Evolutionary conservation across 1,140 invertebrate species (phyloP).

Genomic region (Diorhabda carinulata): DNA sequence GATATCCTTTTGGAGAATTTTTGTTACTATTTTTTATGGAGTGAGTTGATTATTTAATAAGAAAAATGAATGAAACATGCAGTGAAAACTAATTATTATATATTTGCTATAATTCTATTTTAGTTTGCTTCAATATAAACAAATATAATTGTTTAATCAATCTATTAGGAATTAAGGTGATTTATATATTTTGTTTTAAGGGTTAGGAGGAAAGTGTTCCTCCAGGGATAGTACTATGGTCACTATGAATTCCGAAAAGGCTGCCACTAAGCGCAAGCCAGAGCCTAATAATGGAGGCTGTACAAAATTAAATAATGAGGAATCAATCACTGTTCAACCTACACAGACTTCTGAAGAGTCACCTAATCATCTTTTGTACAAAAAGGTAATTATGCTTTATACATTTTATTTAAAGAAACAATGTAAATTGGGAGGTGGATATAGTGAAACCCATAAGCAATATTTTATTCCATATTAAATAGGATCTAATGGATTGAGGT

Average conservation of each 20-base stretch:
- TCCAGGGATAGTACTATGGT: slow-evolving; percentile 48
- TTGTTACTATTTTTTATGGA: background rate
- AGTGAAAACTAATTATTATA: background rate
- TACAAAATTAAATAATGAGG: slow-evolving; percentile 39
- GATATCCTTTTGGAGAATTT: background rate
- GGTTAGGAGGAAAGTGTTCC: slow-evolving; percentile 36
- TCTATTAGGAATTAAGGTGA: background rate
- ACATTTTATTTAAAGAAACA: no score
- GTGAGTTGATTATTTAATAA: background rate
- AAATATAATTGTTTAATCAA: background rate
- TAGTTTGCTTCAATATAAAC: background rate
- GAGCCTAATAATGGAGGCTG: slow-evolving; percentile 44
- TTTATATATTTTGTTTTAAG: slow-evolving; percentile 8
- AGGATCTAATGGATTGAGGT: no score
- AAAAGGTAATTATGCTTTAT: slow-evolving; percentile 49
- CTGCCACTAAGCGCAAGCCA: slow-evolving; percentile 48
- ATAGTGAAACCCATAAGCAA: no score
- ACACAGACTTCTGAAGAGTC: slow-evolving; percentile 49
- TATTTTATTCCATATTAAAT: no score
- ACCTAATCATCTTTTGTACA: slow-evolving; percentile 61
- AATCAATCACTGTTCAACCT: slow-evolving; percentile 32
- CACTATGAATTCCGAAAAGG: slow-evolving; percentile 54
- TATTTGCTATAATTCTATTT: background rate
- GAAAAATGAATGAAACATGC: background rate
- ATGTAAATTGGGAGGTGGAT: no score